phyloP scores from a whole-genome alignment of 2,113 vertebrate species.

The Mesocricetus auratus region DNA sequence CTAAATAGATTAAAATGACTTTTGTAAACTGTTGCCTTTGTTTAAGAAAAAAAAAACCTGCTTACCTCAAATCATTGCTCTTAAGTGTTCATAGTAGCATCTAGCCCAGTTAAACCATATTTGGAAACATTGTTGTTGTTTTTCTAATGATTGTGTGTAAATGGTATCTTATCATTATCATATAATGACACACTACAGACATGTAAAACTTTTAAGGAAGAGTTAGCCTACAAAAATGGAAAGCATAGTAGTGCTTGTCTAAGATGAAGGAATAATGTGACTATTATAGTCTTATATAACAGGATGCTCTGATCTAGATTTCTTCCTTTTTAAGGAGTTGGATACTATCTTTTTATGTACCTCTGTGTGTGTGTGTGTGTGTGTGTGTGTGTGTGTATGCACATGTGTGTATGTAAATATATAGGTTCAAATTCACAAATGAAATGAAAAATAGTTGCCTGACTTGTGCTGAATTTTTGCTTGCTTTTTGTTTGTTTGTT shows the following conservation, averaged over 20 bases:
- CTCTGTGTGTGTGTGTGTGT: not conserved
- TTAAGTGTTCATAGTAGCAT: not conserved
- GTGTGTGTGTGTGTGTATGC: not conserved
- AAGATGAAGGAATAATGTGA: not conserved
- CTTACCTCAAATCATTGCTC: not conserved
- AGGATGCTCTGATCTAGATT: not conserved
- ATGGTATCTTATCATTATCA: not conserved
- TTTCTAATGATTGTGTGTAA: not conserved
- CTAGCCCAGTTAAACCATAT: not conserved
- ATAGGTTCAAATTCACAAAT: not conserved
- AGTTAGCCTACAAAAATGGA: not conserved
- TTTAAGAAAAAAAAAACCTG: not conserved
- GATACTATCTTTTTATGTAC: not conserved
- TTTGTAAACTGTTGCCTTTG: not conserved
- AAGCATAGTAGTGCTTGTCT: accelerated
- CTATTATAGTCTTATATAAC: not conserved
- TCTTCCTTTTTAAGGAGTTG: not conserved
- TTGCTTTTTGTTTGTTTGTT: not conserved
- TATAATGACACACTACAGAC: not conserved
- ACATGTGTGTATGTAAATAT: not conserved
- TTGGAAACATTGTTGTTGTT: not conserved
- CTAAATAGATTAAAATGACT: not conserved
- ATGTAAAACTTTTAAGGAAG: not conserved
- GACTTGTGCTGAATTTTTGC: not conserved
- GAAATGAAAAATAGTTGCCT: not conserved